Conservation (phyloP, 2,888 invertebrate species). For the Tyria jacobaeae region DNA sequence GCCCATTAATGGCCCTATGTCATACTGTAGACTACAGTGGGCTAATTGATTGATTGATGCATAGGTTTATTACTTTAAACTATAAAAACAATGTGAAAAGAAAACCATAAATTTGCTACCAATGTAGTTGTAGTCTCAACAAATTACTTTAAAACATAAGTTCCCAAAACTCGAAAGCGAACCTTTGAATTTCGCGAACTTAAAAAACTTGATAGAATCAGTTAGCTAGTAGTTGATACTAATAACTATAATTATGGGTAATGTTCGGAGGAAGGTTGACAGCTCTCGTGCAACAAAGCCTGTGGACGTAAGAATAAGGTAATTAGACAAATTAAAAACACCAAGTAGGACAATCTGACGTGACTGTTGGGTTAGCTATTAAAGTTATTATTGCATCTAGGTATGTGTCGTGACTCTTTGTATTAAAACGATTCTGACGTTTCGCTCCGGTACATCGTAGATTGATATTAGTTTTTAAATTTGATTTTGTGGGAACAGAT, state of each 20-base stretch:
- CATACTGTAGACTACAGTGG: too few species aligned
- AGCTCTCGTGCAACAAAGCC: constrained; percentile 48
- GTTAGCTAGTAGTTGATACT: constrained; percentile 19
- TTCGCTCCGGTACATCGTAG: constrained; percentile 18
- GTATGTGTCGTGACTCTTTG: constrained; percentile 32
- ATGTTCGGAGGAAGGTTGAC: constrained; percentile 61
- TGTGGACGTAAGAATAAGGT: constrained; percentile 46
- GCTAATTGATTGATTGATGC: too few species aligned
- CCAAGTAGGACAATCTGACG: constrained; percentile 59
- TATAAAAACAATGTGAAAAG: too few species aligned
- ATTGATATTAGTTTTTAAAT: constrained; percentile 9
- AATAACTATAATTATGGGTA: constrained; percentile 50
- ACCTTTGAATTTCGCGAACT: constrained; percentile 54
- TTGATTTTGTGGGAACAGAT: neutral
- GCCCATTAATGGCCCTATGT: too few species aligned
- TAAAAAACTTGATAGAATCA: constrained; percentile 73
- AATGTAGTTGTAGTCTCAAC: too few species aligned
- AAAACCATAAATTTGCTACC: too few species aligned
- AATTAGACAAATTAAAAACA: constrained; percentile 60
- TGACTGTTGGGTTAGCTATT: constrained; percentile 48
- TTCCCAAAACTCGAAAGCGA: too few species aligned
- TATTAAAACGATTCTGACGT: constrained; percentile 20
- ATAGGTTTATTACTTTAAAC: too few species aligned
- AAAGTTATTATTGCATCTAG: constrained; percentile 38
- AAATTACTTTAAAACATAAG: too few species aligned